phyloP scores from a whole-genome alignment of 2,888 invertebrate genomes.

The Caenorhabditis sp. region DNA sequence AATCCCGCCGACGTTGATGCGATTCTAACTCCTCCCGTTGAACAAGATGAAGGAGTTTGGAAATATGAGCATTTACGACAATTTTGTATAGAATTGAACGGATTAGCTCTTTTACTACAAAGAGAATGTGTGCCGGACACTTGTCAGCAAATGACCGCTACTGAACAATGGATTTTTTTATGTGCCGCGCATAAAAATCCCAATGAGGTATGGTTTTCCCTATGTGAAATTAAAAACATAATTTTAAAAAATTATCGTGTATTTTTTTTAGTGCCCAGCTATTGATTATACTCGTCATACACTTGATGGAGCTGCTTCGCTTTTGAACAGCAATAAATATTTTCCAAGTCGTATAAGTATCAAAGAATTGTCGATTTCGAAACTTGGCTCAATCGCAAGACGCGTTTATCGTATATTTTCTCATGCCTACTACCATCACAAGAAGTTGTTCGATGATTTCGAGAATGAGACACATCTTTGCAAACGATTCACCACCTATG shows the following conservation, averaged over 20 bases:
- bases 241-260: constrained; percentile 3
- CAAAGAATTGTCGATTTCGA: constrained; percentile 97
- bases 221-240: too few relatives aligned
- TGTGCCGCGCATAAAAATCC: constrained; percentile 99
- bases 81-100: constrained; percentile 99
- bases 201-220: constrained; percentile 78
- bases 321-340: constrained; percentile 98
- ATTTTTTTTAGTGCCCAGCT: constrained; percentile 82
- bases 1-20: constrained; percentile 92
- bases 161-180: constrained; percentile 99
- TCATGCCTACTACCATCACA: constrained; percentile 98
- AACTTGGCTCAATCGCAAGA: constrained; percentile 96
- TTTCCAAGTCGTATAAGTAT: constrained; percentile 99
- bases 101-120: constrained; percentile 83
- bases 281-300: constrained; percentile 99
- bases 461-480: constrained; percentile 76
- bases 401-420: constrained; percentile 99
- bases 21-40: constrained; percentile 87
- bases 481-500: constrained; percentile 89
- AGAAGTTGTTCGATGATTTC: constrained; percentile 94
- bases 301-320: constrained; percentile 95
- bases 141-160: constrained; percentile 99
- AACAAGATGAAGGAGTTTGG: constrained; percentile 82
- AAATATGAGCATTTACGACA: constrained; percentile 97
- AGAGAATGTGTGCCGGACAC: constrained; percentile 86